Percentiles rank a stretch among this genome's conserved stretches.
These are phyloP conservation scores for Apamea crenata DNA, from an alignment of 2,888 invertebrate genomes.

Conservation along the genomic window DNA sequence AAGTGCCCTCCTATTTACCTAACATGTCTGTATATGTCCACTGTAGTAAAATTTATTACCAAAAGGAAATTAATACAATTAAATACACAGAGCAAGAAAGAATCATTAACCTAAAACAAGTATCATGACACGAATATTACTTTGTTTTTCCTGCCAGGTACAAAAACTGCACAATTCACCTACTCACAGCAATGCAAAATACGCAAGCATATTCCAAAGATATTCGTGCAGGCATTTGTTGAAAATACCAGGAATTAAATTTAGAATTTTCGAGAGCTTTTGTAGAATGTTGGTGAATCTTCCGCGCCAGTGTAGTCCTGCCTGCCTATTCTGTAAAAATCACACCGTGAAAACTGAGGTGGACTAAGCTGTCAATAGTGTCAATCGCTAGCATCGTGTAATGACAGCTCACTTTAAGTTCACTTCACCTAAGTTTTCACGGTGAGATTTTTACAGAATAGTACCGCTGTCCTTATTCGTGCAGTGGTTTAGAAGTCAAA, in stretches of 20 bases:
- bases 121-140: neutral
- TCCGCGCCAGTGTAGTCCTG: too few relatives aligned
- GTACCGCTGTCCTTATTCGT: neutral
- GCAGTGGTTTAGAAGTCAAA: constrained; percentile 6
- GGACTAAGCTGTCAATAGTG: neutral
- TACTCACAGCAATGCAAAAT: neutral
- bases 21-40: neutral
- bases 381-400: too few relatives aligned
- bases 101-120: neutral
- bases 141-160: neutral
- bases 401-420: too few relatives aligned
- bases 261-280: constrained; percentile 4
- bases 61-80: neutral
- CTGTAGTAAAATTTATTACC: neutral
- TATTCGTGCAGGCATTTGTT: constrained; percentile 12
- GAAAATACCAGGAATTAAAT: constrained; percentile 15
- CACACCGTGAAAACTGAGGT: neutral
- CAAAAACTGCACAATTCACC: neutral
- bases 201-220: neutral
- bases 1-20: neutral
- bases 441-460: neutral
- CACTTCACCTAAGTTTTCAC: neutral
- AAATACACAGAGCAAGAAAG: neutral
- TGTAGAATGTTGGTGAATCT: constrained; percentile 10
- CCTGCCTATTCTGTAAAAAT: neutral